phyloP scores from a whole-genome alignment of 2,113 vertebrate genomes.

The Hyla sarda region DNA sequence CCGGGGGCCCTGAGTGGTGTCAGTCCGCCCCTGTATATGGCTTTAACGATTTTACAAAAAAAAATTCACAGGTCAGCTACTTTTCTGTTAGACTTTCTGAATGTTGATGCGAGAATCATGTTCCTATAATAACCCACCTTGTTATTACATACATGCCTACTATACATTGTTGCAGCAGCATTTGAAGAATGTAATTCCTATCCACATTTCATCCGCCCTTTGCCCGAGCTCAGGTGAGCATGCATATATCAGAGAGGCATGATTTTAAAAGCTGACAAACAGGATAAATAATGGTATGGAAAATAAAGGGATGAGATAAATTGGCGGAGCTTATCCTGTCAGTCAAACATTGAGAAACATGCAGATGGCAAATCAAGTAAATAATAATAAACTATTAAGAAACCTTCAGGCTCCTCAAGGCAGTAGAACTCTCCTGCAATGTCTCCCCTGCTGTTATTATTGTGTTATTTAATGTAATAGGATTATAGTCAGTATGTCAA shows the following conservation, averaged over 20 bases:
- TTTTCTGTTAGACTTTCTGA: too few species aligned
- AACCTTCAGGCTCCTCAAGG: neutral
- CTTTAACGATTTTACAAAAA: too few species aligned
- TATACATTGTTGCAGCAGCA: neutral
- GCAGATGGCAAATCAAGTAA: neutral
- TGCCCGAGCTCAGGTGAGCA: neutral
- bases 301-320: neutral
- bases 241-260: neutral
- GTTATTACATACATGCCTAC: neutral
- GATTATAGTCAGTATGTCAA: too few species aligned
- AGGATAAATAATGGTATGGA: neutral
- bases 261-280: neutral
- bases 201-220: too few species aligned
- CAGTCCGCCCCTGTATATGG: too few species aligned
- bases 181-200: neutral
- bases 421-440: too few species aligned
- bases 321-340: neutral
- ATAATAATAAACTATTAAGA: neutral
- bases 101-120: too few species aligned
- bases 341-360: neutral
- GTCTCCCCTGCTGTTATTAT: too few species aligned
- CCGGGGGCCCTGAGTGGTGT: too few species aligned
- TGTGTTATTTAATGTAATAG: too few species aligned
- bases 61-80: too few species aligned
- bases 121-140: too few species aligned